Conservation (phyloP, 2,888 invertebrate genomes). For the Himalopsyche tibetana region DNA sequence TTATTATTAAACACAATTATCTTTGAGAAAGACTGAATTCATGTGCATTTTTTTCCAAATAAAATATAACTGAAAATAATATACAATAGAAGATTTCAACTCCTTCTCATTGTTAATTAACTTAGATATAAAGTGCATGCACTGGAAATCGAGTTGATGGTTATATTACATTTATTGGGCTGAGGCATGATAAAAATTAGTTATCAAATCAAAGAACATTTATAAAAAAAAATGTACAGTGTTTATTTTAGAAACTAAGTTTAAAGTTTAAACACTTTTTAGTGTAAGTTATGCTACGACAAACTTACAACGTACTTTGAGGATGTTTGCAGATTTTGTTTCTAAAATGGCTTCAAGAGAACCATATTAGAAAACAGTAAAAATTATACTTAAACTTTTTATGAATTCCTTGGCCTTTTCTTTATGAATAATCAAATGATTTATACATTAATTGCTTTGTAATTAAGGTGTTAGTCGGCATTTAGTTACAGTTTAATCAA, state of each 20-base stretch:
- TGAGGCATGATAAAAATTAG: neutral
- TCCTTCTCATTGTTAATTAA: too few species aligned
- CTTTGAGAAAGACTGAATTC: too few species aligned
- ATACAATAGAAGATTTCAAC: too few species aligned
- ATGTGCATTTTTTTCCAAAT: too few species aligned
- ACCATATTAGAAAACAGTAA: neutral
- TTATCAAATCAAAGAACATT: constrained; percentile 10
- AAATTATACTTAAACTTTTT: constrained; percentile 46
- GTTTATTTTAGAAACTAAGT: constrained; percentile 30
- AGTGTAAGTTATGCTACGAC: neutral
- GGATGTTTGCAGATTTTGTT: neutral
- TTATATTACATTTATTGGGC: neutral
- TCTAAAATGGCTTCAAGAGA: neutral
- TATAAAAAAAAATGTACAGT: constrained; percentile 1
- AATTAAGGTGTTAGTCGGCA: constrained; percentile 50
- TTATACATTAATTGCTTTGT: constrained; percentile 57
- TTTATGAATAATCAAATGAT: constrained; percentile 65
- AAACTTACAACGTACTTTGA: neutral
- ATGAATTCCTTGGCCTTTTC: constrained; percentile 72
- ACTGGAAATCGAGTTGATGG: too few species aligned
- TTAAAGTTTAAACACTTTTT: constrained; percentile 12
- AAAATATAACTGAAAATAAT: too few species aligned
- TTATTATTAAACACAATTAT: too few species aligned
- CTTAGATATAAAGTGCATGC: too few species aligned
- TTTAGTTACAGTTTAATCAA: constrained; percentile 12